phyloP scores from a whole-genome alignment of 2,113 vertebrate genomes.

The Nothobranchius kuhntae region DNA sequence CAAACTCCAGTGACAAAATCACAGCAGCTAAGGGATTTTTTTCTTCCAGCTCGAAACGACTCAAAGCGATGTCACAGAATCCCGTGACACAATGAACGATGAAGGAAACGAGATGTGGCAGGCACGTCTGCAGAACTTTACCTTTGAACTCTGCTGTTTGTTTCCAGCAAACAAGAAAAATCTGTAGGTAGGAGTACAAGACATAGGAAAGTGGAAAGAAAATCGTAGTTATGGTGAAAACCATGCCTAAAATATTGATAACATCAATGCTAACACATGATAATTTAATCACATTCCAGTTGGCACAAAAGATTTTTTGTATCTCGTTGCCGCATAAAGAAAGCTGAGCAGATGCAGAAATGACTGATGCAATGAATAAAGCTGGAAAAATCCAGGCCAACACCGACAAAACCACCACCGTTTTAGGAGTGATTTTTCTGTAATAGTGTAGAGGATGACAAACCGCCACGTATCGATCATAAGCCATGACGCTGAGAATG shows the following conservation, averaged over 20 bases:
- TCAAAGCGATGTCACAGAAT: constrained; percentile 41
- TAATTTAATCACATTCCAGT: constrained; percentile 47
- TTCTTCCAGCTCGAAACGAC: constrained; percentile 22
- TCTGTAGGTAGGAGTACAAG: constrained; percentile 41
- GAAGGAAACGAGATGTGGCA: constrained; percentile 49
- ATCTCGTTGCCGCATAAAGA: constrained; percentile 45
- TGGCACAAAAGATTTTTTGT: constrained; percentile 29
- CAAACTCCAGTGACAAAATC: constrained; percentile 51
- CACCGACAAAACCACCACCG: constrained; percentile 4
- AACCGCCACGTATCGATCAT: constrained; percentile 56
- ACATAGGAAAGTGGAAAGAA: constrained; percentile 33
- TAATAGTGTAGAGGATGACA: constrained; percentile 57
- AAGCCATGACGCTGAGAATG: constrained; percentile 50
- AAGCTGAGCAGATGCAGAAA: constrained; percentile 11
- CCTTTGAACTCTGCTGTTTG: constrained; percentile 35
- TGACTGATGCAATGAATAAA: neutral
- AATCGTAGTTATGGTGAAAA: constrained; percentile 13
- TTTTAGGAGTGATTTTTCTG: constrained; percentile 30
- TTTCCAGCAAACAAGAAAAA: constrained; percentile 33
- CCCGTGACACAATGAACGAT: constrained; percentile 20
- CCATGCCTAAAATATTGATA: constrained; percentile 28
- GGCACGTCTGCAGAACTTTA: constrained; percentile 41
- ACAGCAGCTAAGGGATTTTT: constrained; percentile 30
- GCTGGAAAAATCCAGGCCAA: constrained; percentile 31
- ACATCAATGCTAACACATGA: constrained; percentile 32